phyloP scores from a whole-genome alignment of 1,140 invertebrate genomes.

The Hypsibius dujardini region DNA sequence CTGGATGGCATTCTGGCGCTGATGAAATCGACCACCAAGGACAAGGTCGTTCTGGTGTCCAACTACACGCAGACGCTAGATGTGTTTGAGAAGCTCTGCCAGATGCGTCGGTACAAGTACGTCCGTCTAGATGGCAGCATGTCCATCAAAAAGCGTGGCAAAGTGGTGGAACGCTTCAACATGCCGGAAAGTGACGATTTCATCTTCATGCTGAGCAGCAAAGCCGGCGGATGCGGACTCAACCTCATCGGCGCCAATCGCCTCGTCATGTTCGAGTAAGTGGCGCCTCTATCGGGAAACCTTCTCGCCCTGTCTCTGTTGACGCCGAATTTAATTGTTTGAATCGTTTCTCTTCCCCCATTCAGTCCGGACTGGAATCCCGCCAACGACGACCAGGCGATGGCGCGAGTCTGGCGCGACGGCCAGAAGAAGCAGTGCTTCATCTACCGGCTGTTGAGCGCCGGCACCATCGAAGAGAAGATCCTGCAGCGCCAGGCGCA shows the following conservation, averaged over 20 bases:
- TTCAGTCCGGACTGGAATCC: conserved; percentile 89
- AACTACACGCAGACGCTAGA: conserved; percentile 99
- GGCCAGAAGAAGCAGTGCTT: conserved; percentile 97
- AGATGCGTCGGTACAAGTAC: conserved; percentile 46
- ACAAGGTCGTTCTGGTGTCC: conserved; percentile 94
- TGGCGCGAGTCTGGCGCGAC: conserved; percentile 98
- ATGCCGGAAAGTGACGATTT: conserved; percentile 59
- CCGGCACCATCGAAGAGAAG: conserved; percentile 90
- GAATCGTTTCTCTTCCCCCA: too few species aligned
- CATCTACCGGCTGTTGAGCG: conserved; percentile 71
- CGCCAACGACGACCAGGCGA: conserved; percentile 98
- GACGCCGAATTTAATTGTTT: too few species aligned
- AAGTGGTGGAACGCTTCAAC: conserved; percentile 90
- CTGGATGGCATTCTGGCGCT: conserved; percentile 81
- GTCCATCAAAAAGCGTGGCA: conserved; percentile 92
- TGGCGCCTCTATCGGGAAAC: too few species aligned
- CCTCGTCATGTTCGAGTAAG: conserved; percentile 97
- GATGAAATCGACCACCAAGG: conserved; percentile 64
- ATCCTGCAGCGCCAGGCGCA: conserved; percentile 97
- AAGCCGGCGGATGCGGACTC: conserved; percentile 87
- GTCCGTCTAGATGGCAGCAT: conserved; percentile 89
- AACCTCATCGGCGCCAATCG: conserved; percentile 82
- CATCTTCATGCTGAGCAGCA: conserved; percentile 97
- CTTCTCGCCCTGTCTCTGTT: too few species aligned
- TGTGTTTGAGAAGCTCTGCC: conserved; percentile 77